These are phyloP conservation scores for Sclerodermus sp. DNA, from an alignment of 2,888 invertebrate genomes.

Conservation along the genomic window DNA sequence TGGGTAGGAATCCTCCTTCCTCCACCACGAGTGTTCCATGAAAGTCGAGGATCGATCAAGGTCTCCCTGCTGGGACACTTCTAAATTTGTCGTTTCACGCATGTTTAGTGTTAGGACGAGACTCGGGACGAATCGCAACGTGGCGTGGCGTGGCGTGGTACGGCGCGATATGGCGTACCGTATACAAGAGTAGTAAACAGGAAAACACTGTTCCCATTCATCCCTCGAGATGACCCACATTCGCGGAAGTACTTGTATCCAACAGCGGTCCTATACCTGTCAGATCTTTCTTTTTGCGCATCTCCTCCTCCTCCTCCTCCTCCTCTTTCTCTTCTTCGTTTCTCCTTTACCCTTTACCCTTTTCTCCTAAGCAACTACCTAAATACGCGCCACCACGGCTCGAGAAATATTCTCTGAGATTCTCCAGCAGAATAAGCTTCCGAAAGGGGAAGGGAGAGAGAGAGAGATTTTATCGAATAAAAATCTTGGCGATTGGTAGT, in stretches of 20 bases:
- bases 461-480: no score
- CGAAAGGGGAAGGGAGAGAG: no score
- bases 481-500: no score
- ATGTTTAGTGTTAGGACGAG: no score
- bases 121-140: not conserved
- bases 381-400: no score
- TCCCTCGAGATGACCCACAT: slow-evolving; percentile 40
- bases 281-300: not conserved
- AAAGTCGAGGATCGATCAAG: not conserved
- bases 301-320: not conserved
- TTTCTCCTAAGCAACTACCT: not conserved
- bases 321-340: slow-evolving; percentile 6
- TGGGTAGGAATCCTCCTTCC: no score
- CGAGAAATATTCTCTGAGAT: no score
- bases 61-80: not conserved
- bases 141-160: no score
- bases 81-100: slow-evolving; percentile 7
- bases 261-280: not conserved
- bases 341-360: not conserved
- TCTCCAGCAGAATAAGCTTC: no score
- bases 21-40: no score
- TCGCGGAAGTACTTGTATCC: slow-evolving; percentile 29
- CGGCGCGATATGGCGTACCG: not conserved
- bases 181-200: slow-evolving; percentile 18
- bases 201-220: slow-evolving; percentile 46